Base-by-base conservation (phyloP, 2,797 vertebrate genomes). In the Hemibagrus guttatus region DNA sequence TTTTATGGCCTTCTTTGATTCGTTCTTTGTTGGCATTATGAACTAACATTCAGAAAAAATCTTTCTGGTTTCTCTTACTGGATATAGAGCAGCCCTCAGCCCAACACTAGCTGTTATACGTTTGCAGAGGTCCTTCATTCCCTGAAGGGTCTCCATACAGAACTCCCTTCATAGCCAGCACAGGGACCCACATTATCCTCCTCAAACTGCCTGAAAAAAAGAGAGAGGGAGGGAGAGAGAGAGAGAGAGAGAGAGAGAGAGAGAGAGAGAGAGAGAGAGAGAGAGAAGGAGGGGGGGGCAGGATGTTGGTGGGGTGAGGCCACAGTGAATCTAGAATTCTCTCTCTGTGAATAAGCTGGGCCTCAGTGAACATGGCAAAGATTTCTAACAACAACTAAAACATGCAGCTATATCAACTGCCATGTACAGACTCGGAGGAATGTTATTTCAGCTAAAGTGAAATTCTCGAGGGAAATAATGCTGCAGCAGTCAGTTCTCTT, bases 141-240 rank as follows among this genome's bases (percentile, higher is more conserved):
- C 92, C 91, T 88, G 79, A 39, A 92, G 92, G 92, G 89, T 92
- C 89, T 89, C 86, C 84, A 66, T 92, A 95, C 92, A 94, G 93
- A 93, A 92, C 90, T 90, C 89, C 87, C 90, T 94, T 95, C 92
- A 94, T 93, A 89, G 90, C 87, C 63, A 4, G 74, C 89, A 92
- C 90, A 89, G 90, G 90, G 91, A 92, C 92, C 93, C 92, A 93
- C 93, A 93, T 93, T 79, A 31, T 91, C 89, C 91, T 91, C 90
- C 92, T 90, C 92, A 90, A 91, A 89, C 91, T 91, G 88, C 90
- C 84, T 35, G 17, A 75, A 88, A 49, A 46, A 49, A 49, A 49
- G 59, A 84, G 64, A 74, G 68, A 80, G 78, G 46, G 19, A 61
- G 74, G 12, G 23, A 56, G 72, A 56, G 56, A 31, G 54, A 52